phyloP scores from a whole-genome alignment of 2,888 invertebrate genomes.

The Zhengitettix transpicula region DNA sequence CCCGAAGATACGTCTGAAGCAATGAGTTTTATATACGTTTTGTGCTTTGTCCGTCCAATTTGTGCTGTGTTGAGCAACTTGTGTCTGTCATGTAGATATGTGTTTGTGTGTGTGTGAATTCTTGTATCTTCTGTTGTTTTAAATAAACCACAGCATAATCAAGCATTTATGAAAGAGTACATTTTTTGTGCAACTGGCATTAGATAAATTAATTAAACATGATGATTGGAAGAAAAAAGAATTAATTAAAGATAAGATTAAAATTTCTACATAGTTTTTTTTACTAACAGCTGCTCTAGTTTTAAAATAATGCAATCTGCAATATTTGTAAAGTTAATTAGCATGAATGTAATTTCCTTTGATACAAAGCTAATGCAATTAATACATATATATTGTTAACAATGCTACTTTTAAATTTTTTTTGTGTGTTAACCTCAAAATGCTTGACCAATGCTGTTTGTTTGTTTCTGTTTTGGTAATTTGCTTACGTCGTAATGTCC shows the following conservation, averaged over 20 bases:
- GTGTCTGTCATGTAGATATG: constrained; percentile 30
- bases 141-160: constrained; percentile 3
- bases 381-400: too few relatives aligned
- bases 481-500: constrained; percentile 34
- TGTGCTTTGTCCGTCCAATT: constrained; percentile 18
- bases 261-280: too few relatives aligned
- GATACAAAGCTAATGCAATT: too few relatives aligned
- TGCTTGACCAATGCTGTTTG: constrained; percentile 15
- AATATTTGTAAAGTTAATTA: background rate
- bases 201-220: too few relatives aligned
- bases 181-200: background rate
- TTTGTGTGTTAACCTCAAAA: background rate
- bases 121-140: constrained; percentile 10
- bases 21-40: constrained; percentile 6
- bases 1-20: background rate
- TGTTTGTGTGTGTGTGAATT: constrained; percentile 23
- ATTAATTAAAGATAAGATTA: too few relatives aligned
- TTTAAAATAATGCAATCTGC: too few relatives aligned
- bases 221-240: too few relatives aligned
- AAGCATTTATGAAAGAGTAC: constrained; percentile 7
- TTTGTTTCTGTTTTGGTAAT: constrained; percentile 7
- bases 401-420: too few relatives aligned
- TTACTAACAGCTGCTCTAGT: too few relatives aligned
- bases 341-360: background rate
- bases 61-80: constrained; percentile 26